These are phyloP conservation scores for Intellagama lesueurii DNA, from an alignment of 2,797 vertebrate species.

Conservation along the genomic window DNA sequence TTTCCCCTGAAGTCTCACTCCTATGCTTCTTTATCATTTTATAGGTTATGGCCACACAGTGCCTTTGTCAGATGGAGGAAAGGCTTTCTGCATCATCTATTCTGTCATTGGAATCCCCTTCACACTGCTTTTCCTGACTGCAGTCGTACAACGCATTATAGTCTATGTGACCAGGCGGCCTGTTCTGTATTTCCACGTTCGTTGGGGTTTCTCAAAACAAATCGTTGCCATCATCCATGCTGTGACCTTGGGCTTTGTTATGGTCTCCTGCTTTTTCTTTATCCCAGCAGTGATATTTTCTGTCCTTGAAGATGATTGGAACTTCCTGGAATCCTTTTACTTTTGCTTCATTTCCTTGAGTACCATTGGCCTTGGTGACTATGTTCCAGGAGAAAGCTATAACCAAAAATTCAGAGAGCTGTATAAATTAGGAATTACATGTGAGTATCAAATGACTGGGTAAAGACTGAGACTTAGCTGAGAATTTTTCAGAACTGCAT, in stretches of 20 bases:
- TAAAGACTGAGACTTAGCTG: slow-evolving; percentile 14
- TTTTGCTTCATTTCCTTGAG: slow-evolving; percentile 98
- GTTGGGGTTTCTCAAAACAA: slow-evolving; percentile 92
- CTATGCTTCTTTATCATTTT: slow-evolving; percentile 8
- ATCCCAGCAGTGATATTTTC: slow-evolving; percentile 95
- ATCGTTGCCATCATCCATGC: slow-evolving; percentile 90
- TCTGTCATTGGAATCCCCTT: slow-evolving; percentile 96
- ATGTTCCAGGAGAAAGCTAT: slow-evolving; percentile 92
- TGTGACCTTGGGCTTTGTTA: slow-evolving; percentile 82
- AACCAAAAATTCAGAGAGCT: slow-evolving; percentile 94
- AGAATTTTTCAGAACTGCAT: neutral
- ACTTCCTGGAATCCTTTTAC: slow-evolving; percentile 98
- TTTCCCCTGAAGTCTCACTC: neutral
- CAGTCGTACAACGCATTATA: slow-evolving; percentile 94
- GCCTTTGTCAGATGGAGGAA: slow-evolving; percentile 94
- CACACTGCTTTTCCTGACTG: slow-evolving; percentile 96
- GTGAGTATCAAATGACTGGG: slow-evolving; percentile 80
- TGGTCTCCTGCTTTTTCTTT: slow-evolving; percentile 91
- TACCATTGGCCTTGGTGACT: slow-evolving; percentile 97
- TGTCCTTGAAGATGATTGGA: slow-evolving; percentile 93
- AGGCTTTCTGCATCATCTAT: slow-evolving; percentile 96
- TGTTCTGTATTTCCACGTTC: slow-evolving; percentile 88
- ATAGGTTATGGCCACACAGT: slow-evolving; percentile 96
- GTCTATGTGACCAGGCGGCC: slow-evolving; percentile 89
- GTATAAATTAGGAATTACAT: slow-evolving; percentile 96